phyloP scores from a whole-genome alignment of 2,797 vertebrate genomes.

The Xenentodon cancila region DNA sequence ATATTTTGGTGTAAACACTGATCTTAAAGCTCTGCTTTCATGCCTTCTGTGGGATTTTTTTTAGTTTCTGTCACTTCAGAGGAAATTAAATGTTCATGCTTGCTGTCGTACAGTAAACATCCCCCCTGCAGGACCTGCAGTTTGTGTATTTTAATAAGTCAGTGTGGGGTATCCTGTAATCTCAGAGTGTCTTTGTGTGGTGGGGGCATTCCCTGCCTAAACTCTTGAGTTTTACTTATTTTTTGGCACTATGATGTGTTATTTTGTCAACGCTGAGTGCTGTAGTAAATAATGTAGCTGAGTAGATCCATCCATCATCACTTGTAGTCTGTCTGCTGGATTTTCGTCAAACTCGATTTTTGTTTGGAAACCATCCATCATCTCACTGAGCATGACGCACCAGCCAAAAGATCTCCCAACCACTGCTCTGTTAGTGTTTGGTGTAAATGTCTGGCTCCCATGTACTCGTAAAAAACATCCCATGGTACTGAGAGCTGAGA shows the following conservation, averaged over 20 bases:
- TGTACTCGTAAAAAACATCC: not conserved
- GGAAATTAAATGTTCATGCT: too few species aligned
- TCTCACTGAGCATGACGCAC: constrained; percentile 45
- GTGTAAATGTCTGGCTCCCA: too few species aligned
- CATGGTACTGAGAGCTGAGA: too few species aligned
- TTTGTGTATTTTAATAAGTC: constrained; percentile 45
- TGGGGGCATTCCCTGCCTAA: constrained; percentile 20
- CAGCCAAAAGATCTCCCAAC: constrained; percentile 23
- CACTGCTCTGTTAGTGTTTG: not conserved
- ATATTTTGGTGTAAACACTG: too few species aligned
- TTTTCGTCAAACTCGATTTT: constrained; percentile 70
- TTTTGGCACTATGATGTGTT: constrained; percentile 19
- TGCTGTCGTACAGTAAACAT: too few species aligned
- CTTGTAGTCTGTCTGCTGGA: constrained; percentile 47
- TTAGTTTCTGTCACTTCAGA: too few species aligned
- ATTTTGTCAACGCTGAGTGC: constrained; percentile 26
- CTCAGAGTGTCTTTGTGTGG: constrained; percentile 12
- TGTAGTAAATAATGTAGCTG: constrained; percentile 33
- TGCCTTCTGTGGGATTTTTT: too few species aligned
- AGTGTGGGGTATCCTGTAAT: constrained; percentile 29
- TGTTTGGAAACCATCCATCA: constrained; percentile 77
- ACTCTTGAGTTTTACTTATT: constrained; percentile 3
- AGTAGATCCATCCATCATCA: constrained; percentile 70
- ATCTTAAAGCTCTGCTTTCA: too few species aligned
- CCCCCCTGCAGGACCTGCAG: not conserved